Evolutionary conservation across 2,113 vertebrate genomes (phyloP).

Genomic region (Tragelaphus scriptus): DNA sequence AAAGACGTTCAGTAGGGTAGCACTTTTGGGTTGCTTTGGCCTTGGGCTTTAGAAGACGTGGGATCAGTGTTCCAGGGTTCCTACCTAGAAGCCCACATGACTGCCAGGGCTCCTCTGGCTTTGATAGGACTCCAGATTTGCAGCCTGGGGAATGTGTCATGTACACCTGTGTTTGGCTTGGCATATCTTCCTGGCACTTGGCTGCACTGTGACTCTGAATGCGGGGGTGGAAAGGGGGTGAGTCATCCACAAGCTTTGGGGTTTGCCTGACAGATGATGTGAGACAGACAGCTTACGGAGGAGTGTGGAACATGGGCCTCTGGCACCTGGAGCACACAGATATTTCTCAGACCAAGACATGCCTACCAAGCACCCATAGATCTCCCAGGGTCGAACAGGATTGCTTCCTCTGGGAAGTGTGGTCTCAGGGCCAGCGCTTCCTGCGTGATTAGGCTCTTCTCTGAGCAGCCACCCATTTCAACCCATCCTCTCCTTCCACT

Average conservation of each 20-base stretch:
- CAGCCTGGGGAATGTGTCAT: too few relatives aligned
- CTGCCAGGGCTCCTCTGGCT: background rate
- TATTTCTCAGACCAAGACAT: background rate
- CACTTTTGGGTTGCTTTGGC: background rate
- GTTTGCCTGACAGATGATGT: background rate
- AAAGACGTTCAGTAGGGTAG: background rate
- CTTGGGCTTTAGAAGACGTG: background rate
- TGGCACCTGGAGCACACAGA: background rate
- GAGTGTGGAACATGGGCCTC: background rate
- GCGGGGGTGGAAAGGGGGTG: accelerated
- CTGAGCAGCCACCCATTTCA: background rate
- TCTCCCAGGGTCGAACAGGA: background rate
- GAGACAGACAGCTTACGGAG: background rate
- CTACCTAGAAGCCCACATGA: background rate
- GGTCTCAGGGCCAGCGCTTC: accelerated
- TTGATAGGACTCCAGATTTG: too few relatives aligned
- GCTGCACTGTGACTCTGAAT: background rate
- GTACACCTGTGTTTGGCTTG: background rate
- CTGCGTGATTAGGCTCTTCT: background rate
- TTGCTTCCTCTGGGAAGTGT: background rate
- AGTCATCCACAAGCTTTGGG: too few relatives aligned
- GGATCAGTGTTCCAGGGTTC: accelerated
- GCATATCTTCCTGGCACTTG: background rate
- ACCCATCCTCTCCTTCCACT: background rate
- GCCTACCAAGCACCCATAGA: too few relatives aligned